Base-by-base conservation (phyloP, 2,888 invertebrate species). In the Oasisia sp. region DNA sequence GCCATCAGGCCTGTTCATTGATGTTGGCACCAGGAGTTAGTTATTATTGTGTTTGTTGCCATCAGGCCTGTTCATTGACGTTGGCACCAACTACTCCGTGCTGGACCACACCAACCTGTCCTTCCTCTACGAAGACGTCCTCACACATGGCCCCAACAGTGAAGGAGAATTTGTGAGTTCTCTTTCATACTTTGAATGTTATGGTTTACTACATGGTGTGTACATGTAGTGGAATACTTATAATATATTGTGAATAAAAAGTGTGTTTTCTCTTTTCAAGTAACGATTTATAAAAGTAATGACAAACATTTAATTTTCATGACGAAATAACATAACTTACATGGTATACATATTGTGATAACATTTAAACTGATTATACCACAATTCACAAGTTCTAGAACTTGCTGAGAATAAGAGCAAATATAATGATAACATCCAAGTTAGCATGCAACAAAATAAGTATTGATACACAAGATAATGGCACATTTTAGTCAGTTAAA, bases 31-130 rank as follows among this genome's bases (percentile, higher is more conserved):
- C 93, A 96, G 38, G 38, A 32, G 89, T 32, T 89, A 38, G n/a
- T 89, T 56, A 44, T 93, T 19, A 74, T 74, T n/a, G 74, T 89
- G 38, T 90, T 91, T 12, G 32, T n/a, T 92, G 89, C 32, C n/a
- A 12, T 45, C 89, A 96, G 96, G 96, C 93, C 94, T 96, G 92
- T 96, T 96, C 94, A 96, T 96, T 90, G 96, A 96, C 92, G 96
- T 96, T 27, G 96, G 96, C 12, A 96, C 96, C 93, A 96, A 96
- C 94, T 96, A 96, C 94, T 96, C 96, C 0, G 96, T 96, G 11
- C 94, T 96, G 91, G 96, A 96, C 91, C 96, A 96, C 92, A 96
- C 96, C 5, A 96, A 96, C 93, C 95, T 96, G 90, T 96, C 96
- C 93, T 96, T 96, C 93, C 95, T 96, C 91, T 96, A 96, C 94